phyloP scores from a whole-genome alignment of 2,113 vertebrate species.

The Ptilorrhoa leucosticta region DNA sequence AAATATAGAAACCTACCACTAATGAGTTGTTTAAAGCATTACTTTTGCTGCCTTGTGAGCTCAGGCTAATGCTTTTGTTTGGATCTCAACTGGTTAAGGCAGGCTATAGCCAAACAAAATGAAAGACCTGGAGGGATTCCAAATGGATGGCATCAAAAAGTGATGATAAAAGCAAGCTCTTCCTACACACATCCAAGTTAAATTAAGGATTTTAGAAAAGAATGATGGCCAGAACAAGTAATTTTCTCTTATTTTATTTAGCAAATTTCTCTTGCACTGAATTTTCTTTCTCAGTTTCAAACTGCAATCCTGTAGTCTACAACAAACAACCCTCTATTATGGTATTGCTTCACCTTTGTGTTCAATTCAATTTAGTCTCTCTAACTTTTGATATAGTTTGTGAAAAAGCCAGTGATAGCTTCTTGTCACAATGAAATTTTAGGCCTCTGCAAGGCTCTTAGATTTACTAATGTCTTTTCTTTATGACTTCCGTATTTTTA shows the following conservation, averaged over 20 bases:
- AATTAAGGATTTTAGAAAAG: neutral
- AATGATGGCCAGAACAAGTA: neutral
- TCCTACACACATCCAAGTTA: neutral
- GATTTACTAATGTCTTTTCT: neutral
- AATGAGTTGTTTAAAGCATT: neutral
- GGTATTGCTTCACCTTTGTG: neutral
- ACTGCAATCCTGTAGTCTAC: neutral
- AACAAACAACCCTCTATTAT: neutral
- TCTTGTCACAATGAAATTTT: neutral
- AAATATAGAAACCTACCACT: neutral
- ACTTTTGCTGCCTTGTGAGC: neutral
- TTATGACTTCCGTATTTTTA: neutral
- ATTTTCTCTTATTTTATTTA: neutral
- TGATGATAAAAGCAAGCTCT: neutral
- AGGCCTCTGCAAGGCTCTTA: neutral
- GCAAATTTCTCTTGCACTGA: neutral
- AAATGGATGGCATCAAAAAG: neutral
- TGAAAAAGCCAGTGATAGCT: neutral
- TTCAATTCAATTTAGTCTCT: neutral
- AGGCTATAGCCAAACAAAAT: neutral
- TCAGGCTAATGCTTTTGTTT: neutral
- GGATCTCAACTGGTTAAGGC: neutral
- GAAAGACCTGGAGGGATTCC: neutral
- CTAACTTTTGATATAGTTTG: neutral
- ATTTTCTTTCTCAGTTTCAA: neutral